Evolutionary conservation across 37 sponge, comb jelly and placozoan genomes (phyloP), one percentile per base, ranked within the genome.

Genomic region (Crambe crambe): DNA sequence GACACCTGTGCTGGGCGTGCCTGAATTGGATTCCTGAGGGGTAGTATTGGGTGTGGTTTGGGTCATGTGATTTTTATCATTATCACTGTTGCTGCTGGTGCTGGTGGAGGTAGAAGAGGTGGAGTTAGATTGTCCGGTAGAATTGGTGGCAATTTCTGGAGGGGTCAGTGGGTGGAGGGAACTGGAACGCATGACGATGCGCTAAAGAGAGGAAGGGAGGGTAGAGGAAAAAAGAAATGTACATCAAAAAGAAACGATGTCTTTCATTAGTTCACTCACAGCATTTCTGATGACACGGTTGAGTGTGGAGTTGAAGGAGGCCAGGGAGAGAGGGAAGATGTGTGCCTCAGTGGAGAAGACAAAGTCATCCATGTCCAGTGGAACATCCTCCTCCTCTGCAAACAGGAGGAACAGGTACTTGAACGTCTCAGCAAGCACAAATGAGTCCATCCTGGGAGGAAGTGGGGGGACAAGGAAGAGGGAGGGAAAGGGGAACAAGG

Each of bases 331-430:
- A 22, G 98, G 95, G 0, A 97, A 56, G 58, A 97, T 77, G 65
- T 97, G 98, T 0, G 98, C 98, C 68, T 97, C 98, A 54, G 98
- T 97, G 60, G 90, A 95, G 74, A 97, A 92, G 27, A 97, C 70
- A 75, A 87, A 97, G 67, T 94, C 87, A 35, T 97, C 93, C 34
- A 97, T 77, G 43, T 83, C 80, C n/a, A 97, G 47, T 8, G 75
- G 63, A 17, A 97, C 63, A 35, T 97, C 93, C 5, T 87, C 78
- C 17, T 95, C 91, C 29, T 97, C 95, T 31, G 93, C 80, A 77
- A 95, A 97, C 69, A 95, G 57, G 39, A 97, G 79, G 63, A 87
- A 97, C 10, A 97, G 83, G 64, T 97, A 97, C 73, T 97, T 97
- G 85, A 97, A 92, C 3, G 93, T 97, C 78, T 97, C 98, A 2